Conservation (phyloP, 2,888 invertebrate genomes). For the Zelleria hepariella region DNA sequence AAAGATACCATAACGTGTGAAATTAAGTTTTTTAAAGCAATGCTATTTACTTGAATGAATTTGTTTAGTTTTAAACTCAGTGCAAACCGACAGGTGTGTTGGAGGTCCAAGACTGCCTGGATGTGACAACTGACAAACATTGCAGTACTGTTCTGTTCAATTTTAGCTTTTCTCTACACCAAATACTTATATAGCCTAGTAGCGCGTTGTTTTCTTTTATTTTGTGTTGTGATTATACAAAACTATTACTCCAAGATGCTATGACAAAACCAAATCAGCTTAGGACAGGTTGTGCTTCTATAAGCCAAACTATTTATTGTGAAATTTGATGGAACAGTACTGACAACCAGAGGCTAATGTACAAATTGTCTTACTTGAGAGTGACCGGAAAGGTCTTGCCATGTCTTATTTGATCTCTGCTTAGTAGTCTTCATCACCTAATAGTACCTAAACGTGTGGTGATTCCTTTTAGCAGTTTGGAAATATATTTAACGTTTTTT, state of each 20-base stretch:
- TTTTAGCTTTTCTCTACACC: constrained; percentile 10
- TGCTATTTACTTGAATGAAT: neutral
- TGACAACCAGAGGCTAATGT: constrained; percentile 55
- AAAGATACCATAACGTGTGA: neutral
- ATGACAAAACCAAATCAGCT: constrained; percentile 19
- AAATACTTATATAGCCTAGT: constrained; percentile 12
- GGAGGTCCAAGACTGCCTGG: neutral
- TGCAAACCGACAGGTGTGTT: neutral
- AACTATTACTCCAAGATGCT: constrained; percentile 24
- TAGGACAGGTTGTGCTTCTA: constrained; percentile 30
- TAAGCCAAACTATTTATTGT: constrained; percentile 8
- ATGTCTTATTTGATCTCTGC: constrained; percentile 64
- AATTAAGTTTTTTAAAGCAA: neutral
- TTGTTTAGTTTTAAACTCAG: neutral
- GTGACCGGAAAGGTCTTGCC: constrained; percentile 51
- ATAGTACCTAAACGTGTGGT: constrained; percentile 27
- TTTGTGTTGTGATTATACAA: constrained; percentile 24
- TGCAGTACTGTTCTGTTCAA: constrained; percentile 49
- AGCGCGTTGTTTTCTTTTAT: constrained; percentile 9
- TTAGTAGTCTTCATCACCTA: constrained; percentile 42
- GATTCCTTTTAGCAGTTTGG: constrained; percentile 46
- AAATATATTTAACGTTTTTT: constrained; percentile 29
- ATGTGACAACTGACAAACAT: neutral
- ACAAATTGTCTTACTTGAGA: constrained; percentile 44
- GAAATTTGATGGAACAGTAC: constrained; percentile 48